Conservation (phyloP, 2,888 invertebrate species). For the Trisateles emortualis region DNA sequence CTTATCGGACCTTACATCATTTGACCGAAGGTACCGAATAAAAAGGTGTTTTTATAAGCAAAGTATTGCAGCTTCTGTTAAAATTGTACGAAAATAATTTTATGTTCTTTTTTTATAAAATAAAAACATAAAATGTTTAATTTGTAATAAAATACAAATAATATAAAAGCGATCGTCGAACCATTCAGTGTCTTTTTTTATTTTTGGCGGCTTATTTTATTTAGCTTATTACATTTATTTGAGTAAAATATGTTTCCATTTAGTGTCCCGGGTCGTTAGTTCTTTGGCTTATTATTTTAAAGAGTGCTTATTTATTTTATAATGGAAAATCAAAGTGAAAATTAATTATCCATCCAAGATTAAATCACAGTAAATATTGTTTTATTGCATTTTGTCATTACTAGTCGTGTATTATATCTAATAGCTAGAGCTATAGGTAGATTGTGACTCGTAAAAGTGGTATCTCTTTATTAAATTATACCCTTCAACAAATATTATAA, state of each 20-base stretch:
- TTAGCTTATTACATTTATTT: slow-evolving; percentile 39
- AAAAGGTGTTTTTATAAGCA: slow-evolving; percentile 61
- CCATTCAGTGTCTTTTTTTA: slow-evolving; percentile 26
- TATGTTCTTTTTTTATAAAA: slow-evolving; percentile 42
- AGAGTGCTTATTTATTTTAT: slow-evolving; percentile 15
- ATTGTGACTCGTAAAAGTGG: background rate
- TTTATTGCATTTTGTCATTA: background rate
- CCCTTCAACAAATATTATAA: too few relatives aligned
- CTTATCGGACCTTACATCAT: slow-evolving; percentile 68
- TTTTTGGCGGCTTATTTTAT: slow-evolving; percentile 32
- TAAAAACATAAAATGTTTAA: slow-evolving; percentile 49
- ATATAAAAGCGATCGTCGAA: slow-evolving; percentile 28
- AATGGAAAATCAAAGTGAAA: slow-evolving; percentile 5
- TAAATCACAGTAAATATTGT: too few relatives aligned
- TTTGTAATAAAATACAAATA: slow-evolving; percentile 46
- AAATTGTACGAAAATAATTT: slow-evolving; percentile 42
- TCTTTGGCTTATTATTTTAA: too few relatives aligned
- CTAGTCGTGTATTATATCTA: background rate
- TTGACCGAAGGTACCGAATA: slow-evolving; percentile 51
- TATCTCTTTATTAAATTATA: background rate
- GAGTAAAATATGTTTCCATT: slow-evolving; percentile 21
- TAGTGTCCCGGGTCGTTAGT: slow-evolving; percentile 12
- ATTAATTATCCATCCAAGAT: too few relatives aligned
- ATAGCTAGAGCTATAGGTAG: background rate
- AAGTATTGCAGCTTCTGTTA: slow-evolving; percentile 49